Percentiles rank a stretch among this genome's conserved stretches.
These are phyloP conservation scores for Corvus cornix DNA, from an alignment of 2,113 vertebrate species.

Conservation along the genomic window DNA sequence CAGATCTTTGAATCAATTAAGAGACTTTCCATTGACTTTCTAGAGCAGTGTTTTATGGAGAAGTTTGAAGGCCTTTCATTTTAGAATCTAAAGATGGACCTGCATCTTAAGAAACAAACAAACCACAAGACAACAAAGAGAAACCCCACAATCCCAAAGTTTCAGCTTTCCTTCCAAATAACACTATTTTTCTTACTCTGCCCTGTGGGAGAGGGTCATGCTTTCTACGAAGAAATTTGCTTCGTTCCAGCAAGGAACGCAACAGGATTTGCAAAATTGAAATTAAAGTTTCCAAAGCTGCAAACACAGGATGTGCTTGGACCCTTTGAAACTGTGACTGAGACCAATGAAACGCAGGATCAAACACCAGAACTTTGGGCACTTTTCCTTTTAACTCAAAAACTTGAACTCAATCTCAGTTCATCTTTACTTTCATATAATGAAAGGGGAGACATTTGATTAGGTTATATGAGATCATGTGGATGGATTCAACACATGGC, in stretches of 20 bases:
- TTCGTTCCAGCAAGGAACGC: neutral
- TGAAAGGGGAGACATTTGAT: neutral
- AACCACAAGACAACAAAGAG: neutral
- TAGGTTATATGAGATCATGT: neutral
- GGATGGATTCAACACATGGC: neutral
- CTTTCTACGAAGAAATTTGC: neutral
- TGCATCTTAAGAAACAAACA: neutral
- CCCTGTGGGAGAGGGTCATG: neutral
- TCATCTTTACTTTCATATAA: neutral
- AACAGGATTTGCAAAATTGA: neutral
- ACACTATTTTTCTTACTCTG: neutral
- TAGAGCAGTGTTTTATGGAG: neutral
- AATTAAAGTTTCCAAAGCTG: neutral
- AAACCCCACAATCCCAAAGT: neutral
- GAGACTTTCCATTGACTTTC: neutral
- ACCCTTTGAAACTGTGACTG: neutral
- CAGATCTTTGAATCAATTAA: neutral
- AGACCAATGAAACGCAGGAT: neutral
- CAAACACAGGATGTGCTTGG: neutral
- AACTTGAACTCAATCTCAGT: neutral
- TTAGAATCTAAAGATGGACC: neutral
- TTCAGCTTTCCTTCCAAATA: neutral
- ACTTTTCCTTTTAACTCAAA: neutral
- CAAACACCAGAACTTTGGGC: neutral
- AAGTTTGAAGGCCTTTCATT: neutral